Conservation (phyloP, 2,888 invertebrate species). For the Ischnura elegans region DNA sequence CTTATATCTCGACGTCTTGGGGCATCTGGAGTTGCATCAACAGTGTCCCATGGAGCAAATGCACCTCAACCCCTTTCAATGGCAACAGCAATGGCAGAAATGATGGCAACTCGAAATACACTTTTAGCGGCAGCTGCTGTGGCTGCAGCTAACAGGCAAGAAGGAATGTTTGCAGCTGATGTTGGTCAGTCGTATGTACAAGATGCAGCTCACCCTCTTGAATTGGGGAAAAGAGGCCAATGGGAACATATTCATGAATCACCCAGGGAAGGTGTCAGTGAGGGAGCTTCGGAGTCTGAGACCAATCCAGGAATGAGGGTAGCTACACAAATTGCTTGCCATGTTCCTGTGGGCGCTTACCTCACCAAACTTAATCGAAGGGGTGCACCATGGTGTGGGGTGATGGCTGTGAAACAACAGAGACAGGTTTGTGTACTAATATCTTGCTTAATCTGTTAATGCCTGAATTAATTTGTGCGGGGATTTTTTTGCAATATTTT, state of each 20-base stretch:
- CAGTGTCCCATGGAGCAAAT: background rate
- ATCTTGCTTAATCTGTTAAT: slow-evolving; percentile 44
- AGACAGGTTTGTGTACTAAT: slow-evolving; percentile 72
- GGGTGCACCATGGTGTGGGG: slow-evolving; percentile 61
- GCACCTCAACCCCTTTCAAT: slow-evolving; percentile 54
- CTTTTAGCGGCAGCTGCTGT: slow-evolving; percentile 50
- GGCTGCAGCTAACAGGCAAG: slow-evolving; percentile 45
- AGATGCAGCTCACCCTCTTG: slow-evolving; percentile 12
- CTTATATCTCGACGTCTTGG: slow-evolving; percentile 39
- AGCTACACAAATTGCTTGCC: slow-evolving; percentile 54
- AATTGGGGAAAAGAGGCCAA: slow-evolving; percentile 28
- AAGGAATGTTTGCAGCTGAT: slow-evolving; percentile 44
- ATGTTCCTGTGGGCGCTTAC: slow-evolving; percentile 60
- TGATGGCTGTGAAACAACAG: slow-evolving; percentile 60
- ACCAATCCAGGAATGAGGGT: slow-evolving; percentile 55
- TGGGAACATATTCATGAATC: slow-evolving; percentile 29
- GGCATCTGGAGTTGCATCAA: background rate
- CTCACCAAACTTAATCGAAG: slow-evolving; percentile 56
- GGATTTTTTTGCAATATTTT: background rate
- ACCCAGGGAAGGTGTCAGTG: background rate
- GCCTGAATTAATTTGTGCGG: background rate
- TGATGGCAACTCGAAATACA: slow-evolving; percentile 54
- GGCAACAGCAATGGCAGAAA: slow-evolving; percentile 57
- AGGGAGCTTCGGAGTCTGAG: slow-evolving; percentile 1
- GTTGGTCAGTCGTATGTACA: slow-evolving; percentile 41